A percentile compares a stretch with the other conserved stretches of the same genome.
Conservation (phyloP, 2,888 invertebrate genomes). For the Aspidapion aeneum region DNA sequence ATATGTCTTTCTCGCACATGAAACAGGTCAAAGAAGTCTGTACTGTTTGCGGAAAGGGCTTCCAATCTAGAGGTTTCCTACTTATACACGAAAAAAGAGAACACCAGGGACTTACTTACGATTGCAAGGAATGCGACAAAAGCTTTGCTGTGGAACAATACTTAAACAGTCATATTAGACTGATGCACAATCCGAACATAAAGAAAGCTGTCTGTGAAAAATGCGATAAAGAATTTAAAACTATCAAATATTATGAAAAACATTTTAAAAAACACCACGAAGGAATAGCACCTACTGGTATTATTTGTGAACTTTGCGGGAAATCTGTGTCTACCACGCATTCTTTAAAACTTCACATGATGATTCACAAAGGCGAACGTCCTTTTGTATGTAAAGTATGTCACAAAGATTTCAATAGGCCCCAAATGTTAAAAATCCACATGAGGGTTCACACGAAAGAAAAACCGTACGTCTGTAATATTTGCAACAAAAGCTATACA, state of each 20-base stretch:
- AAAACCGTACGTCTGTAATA: conserved; percentile 22
- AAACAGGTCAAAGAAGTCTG: conserved; percentile 26
- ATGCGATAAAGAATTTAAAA: background rate
- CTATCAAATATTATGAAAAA: background rate
- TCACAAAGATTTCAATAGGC: conserved; percentile 2
- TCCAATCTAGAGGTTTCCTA: conserved; percentile 16
- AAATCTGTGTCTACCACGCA: conserved; percentile 38
- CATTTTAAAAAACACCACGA: background rate
- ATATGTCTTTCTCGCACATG: conserved; percentile 16
- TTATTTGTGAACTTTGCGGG: conserved; percentile 56
- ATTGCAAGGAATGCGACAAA: conserved; percentile 8
- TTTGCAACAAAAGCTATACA: conserved; percentile 52
- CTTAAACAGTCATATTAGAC: conserved; percentile 7
- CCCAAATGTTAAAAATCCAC: conserved; percentile 17
- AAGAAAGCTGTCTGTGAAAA: background rate
- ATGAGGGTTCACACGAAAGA: conserved; percentile 22
- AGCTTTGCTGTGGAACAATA: conserved; percentile 1
- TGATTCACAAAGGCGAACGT: conserved; percentile 37
- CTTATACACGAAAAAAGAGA: conserved; percentile 17
- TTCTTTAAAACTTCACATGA: conserved; percentile 29
- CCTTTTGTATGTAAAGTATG: conserved; percentile 28
- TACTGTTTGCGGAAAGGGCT: conserved; percentile 27
- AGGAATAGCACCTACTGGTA: too few relatives aligned
- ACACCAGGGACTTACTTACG: conserved; percentile 14
- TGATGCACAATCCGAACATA: conserved; percentile 5